phyloP scores from a whole-genome alignment of 2,797 vertebrate genomes.

The Harpagifer antarcticus region DNA sequence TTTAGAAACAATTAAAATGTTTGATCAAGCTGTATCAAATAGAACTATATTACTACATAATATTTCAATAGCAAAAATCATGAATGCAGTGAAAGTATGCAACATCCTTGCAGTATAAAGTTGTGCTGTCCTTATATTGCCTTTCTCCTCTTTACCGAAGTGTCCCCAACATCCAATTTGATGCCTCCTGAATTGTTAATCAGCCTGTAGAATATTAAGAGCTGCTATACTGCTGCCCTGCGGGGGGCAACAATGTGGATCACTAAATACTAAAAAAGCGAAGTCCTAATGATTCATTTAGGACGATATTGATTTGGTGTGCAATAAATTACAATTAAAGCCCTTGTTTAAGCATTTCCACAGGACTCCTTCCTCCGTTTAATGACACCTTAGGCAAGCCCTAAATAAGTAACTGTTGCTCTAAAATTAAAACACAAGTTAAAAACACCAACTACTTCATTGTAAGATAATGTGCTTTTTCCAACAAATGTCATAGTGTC shows the following conservation, averaged over 20 bases:
- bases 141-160: constrained; percentile 48
- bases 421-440: neutral
- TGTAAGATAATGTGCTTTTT: neutral
- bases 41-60: neutral
- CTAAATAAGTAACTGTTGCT: constrained; percentile 12
- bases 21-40: neutral
- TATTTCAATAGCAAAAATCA: neutral
- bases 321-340: constrained; percentile 47
- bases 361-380: constrained; percentile 1
- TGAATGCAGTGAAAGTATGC: too few species aligned
- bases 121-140: constrained; percentile 36
- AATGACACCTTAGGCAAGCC: neutral
- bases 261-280: constrained; percentile 68
- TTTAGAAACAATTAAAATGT: neutral
- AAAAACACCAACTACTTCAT: neutral
- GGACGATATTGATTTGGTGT: constrained; percentile 57
- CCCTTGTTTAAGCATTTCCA: constrained; percentile 30
- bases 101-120: constrained; percentile 3
- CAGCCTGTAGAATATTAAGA: constrained; percentile 68
- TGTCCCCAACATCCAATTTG: constrained; percentile 49
- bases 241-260: constrained; percentile 66
- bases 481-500: neutral
- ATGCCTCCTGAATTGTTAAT: constrained; percentile 76
- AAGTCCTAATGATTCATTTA: constrained; percentile 66
- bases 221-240: constrained; percentile 58